Base-by-base conservation (phyloP, 2,797 vertebrate genomes). In the Anableps anableps region DNA sequence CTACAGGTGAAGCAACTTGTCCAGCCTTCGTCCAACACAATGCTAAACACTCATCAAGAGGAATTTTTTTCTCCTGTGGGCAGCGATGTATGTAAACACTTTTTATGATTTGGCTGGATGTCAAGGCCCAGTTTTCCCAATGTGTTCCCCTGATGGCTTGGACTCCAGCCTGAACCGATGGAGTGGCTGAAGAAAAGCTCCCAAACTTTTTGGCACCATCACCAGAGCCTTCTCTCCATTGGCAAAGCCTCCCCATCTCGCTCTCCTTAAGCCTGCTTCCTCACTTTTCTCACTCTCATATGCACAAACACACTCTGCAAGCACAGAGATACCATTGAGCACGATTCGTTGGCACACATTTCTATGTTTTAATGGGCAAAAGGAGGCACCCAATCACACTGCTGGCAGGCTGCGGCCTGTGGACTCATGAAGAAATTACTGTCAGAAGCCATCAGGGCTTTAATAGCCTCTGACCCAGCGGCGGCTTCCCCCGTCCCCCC, bases 261-360 rank as follows among this genome's bases (percentile, higher is more conserved):
- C 83, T 60, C 70, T 79, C 83, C 86, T 85, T 78, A 75, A 79
- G 38, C 75, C 86, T 82, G 80, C 82, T 88, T 89, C 86, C 91
- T 90, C 84, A 64, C 88, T 84, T 76, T 80, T 83, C 85, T 80
- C 85, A 45, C 83, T 90, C 86, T 43, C 86, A 87, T 90, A 86
- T 86, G 86, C 79, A 85, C 88, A 91, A 90, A 92, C 91, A 93
- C 82, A 89, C 86, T 83, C 78, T 77, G 76, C 10, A 84, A 92
- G 87, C 80, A 95, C 95, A 96, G 94, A 91, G 92, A 92, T 94
- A 89, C 94, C 90, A 95, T 95, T 96, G 93, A 96, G 85, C 5
- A 41, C 77, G 89, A 80, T 89, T 91, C 92, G 89, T 94, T 94
- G 94, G 94, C 90, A 91, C 88, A 92, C 64, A 92, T 91, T 89